A percentile compares a stretch with the other conserved stretches of the same genome.
Conservation (phyloP, 2,113 vertebrate species). For the Semnopithecus entellus region DNA sequence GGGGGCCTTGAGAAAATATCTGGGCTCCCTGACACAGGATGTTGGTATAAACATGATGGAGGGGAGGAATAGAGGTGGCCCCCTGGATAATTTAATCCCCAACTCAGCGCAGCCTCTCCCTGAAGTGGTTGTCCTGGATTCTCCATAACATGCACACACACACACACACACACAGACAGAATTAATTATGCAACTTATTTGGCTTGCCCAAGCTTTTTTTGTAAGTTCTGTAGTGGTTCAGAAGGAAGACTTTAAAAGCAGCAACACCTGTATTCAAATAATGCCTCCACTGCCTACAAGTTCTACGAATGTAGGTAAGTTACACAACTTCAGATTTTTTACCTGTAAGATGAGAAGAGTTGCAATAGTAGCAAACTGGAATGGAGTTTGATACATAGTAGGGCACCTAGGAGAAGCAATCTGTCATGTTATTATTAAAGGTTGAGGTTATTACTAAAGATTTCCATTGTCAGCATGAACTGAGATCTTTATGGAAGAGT, state of each 20-base stretch:
- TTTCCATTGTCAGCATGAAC: not conserved
- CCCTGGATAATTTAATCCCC: not conserved
- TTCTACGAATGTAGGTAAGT: not conserved
- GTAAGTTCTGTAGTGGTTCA: not conserved
- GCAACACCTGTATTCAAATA: not conserved
- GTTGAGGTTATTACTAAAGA: not conserved
- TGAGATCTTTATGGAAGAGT: not conserved
- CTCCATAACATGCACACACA: not conserved
- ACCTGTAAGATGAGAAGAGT: not conserved
- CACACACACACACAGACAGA: not conserved
- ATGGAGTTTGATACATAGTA: rapidly evolving
- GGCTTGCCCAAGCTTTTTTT: not conserved
- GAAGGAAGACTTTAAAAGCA: not conserved
- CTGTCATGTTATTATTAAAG: not conserved
- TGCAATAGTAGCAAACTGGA: not conserved
- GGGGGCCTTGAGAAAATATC: not conserved
- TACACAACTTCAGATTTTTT: not conserved
- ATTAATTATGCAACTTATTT: not conserved
- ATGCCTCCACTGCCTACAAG: not conserved
- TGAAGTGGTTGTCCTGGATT: not conserved
- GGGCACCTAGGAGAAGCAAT: not conserved
- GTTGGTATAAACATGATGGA: not conserved
- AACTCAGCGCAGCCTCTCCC: not conserved
- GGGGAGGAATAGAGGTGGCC: not conserved
- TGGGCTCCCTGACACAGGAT: not conserved